Percentiles rank a stretch among this genome's conserved stretches.
Evolutionary conservation across 2,113 vertebrate genomes (phyloP).

Genomic region (Numenius arquata): DNA sequence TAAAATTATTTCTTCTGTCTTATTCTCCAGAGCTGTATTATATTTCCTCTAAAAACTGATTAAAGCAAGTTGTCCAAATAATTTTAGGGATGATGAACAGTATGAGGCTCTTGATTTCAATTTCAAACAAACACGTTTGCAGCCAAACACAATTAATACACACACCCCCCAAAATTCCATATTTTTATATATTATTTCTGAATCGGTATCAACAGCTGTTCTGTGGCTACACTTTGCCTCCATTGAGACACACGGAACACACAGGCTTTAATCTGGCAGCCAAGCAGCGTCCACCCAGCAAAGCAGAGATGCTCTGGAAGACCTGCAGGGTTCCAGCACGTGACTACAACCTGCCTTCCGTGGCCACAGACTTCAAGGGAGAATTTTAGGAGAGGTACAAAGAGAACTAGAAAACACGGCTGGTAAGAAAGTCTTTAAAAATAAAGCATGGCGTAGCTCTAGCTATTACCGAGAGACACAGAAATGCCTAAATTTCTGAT

Average conservation of each 20-base stretch:
- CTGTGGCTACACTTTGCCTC: background rate
- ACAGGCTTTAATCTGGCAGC: background rate
- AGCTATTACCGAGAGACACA: background rate
- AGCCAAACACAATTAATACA: background rate
- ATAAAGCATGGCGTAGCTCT: background rate
- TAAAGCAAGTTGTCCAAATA: background rate
- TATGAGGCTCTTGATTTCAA: background rate
- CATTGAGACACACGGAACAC: background rate
- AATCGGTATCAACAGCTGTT: background rate
- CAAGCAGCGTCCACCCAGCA: background rate
- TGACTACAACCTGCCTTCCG: background rate
- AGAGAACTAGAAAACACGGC: background rate
- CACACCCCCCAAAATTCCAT: rapidly evolving
- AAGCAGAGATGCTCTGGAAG: background rate
- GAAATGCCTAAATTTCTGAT: background rate
- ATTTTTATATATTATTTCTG: background rate
- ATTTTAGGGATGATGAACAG: background rate
- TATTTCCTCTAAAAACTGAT: background rate
- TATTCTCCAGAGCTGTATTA: background rate
- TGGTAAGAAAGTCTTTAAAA: background rate
- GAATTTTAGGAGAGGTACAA: background rate
- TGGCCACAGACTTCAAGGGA: background rate
- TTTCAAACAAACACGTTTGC: background rate
- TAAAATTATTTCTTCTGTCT: background rate
- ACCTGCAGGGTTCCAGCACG: background rate